Evolutionary conservation across 2,113 vertebrate genomes (phyloP).

Genomic region (Gallinago paraguaiae): DNA sequence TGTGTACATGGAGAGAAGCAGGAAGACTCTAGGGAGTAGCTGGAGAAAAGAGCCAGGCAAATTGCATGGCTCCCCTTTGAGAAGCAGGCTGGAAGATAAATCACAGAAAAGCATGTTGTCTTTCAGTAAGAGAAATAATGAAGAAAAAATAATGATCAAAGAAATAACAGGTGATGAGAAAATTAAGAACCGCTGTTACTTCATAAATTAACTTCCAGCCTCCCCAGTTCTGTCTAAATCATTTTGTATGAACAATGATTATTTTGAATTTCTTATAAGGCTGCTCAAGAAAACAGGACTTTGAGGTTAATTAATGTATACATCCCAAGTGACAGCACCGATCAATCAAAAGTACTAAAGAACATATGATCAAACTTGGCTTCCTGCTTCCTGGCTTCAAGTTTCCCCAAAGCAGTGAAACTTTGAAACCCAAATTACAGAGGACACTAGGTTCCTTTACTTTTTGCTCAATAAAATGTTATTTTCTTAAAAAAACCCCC

Average conservation of each 20-base stretch:
- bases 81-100: background rate
- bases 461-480: background rate
- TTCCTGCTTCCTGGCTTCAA: background rate
- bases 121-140: background rate
- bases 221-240: background rate
- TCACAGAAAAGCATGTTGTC: background rate
- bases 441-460: background rate
- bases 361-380: background rate
- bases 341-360: background rate
- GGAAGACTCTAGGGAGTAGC: background rate
- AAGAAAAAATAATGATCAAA: background rate
- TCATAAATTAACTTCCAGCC: background rate
- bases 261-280: background rate
- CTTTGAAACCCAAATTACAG: background rate
- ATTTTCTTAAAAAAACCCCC: background rate
- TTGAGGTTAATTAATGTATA: background rate
- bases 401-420: background rate
- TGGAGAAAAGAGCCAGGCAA: background rate
- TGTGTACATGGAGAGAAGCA: background rate
- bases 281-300: background rate
- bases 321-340: background rate
- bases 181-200: background rate
- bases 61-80: background rate
- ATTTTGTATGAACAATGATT: background rate
- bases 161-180: background rate